phyloP scores from a whole-genome alignment of 2,113 vertebrate species.

The Sander lucioperca region DNA sequence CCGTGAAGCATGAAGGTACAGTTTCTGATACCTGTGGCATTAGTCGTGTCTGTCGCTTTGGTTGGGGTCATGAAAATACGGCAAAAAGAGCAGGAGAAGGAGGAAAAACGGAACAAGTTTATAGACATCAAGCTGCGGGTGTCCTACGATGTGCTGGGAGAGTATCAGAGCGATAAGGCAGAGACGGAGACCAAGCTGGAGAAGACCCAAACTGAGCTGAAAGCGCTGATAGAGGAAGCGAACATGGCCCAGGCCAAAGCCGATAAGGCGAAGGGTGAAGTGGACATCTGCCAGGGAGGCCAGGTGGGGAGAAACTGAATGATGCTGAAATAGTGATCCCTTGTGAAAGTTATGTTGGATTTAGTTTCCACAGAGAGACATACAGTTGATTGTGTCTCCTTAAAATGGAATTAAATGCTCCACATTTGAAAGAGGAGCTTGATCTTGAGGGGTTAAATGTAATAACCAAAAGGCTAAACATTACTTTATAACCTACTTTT shows the following conservation, averaged over 20 bases:
- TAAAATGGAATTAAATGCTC: background rate
- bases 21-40: background rate
- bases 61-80: conserved; percentile 48
- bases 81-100: background rate
- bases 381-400: background rate
- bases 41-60: conserved; percentile 37
- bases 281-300: conserved; percentile 21
- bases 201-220: accelerated
- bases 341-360: background rate
- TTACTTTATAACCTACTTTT: background rate
- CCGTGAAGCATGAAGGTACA: conserved; percentile 61
- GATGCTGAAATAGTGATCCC: too few species aligned
- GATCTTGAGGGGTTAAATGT: background rate
- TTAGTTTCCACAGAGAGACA: background rate
- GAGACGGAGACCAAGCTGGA: background rate
- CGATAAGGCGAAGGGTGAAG: background rate
- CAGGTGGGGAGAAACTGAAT: conserved; percentile 39
- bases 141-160: conserved; percentile 65
- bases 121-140: conserved; percentile 69
- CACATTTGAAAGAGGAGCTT: background rate
- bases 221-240: accelerated
- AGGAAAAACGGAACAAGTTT: conserved; percentile 40
- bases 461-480: background rate
- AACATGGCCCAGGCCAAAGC: accelerated
- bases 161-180: conserved; percentile 5